Base-by-base conservation (phyloP, 1,140 invertebrate species). In the Bemisia tabaci region DNA sequence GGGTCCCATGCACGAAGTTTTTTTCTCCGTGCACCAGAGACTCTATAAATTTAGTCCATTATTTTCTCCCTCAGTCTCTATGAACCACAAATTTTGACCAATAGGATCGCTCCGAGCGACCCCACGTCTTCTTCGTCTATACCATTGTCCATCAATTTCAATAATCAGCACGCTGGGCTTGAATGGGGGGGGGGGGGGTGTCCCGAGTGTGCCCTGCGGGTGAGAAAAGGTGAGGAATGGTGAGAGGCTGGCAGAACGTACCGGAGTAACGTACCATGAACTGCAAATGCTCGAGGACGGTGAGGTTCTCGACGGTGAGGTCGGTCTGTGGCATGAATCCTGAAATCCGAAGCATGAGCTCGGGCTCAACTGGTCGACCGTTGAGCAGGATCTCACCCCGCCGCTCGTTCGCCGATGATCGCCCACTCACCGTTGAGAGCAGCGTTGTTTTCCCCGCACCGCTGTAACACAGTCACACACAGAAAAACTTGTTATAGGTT, bases 321-420 rank as follows among this genome's bases (percentile, higher is more conserved):
- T 89, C 85, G 65, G 84, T 79, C 73, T 90, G 87, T 2, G 87
- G 86, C 60, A 89, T 80, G 75, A 88, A 89, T 68, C 84, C 85
- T 23, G 87, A 89, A 69, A 88, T 83, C 72, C 80, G 81, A 62
- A 82, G 79, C 76, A 89, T 84, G 2, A 84, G 77, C 70, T 83
- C 75, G 66, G 81, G 79, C 17, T 82, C 77, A 26, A 86, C 81
- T 33, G 77, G 69, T 64, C 81, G 74, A 23, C 85, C 85, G 72
- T 89, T 88, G 33, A 89, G 76, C 75, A 84, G 79, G 67, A 89
- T 77, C 69, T 84, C 81, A 23, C 87, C 87, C n/a, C n/a, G n/a
- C n/a, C n/a, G n/a, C n/a, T n/a, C n/a, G n/a, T n/a, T n/a, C n/a
- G n/a, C n/a, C n/a, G n/a, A n/a, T n/a, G n/a, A 79, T 66, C 85